Conservation (phyloP, 1,140 invertebrate genomes). For the Copidosoma floridanum region DNA sequence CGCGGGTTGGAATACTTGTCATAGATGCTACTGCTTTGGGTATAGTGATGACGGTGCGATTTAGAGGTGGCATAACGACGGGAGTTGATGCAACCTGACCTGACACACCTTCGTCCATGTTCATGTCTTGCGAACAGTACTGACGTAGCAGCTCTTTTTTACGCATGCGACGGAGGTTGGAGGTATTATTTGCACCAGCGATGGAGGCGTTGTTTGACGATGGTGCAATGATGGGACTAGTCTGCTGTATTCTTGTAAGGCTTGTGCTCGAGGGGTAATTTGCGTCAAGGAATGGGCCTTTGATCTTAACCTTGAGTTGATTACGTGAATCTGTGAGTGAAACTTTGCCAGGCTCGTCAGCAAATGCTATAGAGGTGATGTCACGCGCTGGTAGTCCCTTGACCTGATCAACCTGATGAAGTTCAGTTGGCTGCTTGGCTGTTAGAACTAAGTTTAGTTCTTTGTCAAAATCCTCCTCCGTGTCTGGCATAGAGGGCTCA, state of each 20-base stretch:
- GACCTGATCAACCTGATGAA: too few species aligned
- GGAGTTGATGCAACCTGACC: slow-evolving; percentile 56
- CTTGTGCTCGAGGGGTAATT: slow-evolving; percentile 65
- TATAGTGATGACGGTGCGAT: slow-evolving; percentile 75
- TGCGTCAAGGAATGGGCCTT: slow-evolving; percentile 79
- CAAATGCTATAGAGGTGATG: slow-evolving; percentile 23
- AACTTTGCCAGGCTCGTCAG: slow-evolving; percentile 60
- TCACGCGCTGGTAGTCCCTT: slow-evolving; percentile 31
- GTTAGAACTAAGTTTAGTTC: slow-evolving; percentile 68
- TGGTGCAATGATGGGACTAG: slow-evolving; percentile 55
- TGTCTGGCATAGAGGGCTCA: slow-evolving; percentile 65
- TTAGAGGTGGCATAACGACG: slow-evolving; percentile 62
- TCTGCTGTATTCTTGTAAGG: slow-evolving; percentile 57
- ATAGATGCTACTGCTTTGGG: slow-evolving; percentile 84
- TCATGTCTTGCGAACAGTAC: slow-evolving; percentile 84
- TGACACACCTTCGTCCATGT: slow-evolving; percentile 66
- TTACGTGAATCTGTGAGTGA: slow-evolving; percentile 74
- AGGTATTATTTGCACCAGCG: slow-evolving; percentile 58
- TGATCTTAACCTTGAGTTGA: slow-evolving; percentile 87
- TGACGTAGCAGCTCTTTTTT: slow-evolving; percentile 84
- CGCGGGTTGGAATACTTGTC: slow-evolving; percentile 78
- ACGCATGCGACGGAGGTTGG: slow-evolving; percentile 78
- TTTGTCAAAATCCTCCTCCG: slow-evolving; percentile 78
- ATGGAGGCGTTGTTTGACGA: slow-evolving; percentile 49
- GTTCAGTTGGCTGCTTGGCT: slow-evolving; percentile 54